Evolutionary conservation across 2,888 invertebrate species (phyloP).

Genomic region (Ectemnius continuus): DNA sequence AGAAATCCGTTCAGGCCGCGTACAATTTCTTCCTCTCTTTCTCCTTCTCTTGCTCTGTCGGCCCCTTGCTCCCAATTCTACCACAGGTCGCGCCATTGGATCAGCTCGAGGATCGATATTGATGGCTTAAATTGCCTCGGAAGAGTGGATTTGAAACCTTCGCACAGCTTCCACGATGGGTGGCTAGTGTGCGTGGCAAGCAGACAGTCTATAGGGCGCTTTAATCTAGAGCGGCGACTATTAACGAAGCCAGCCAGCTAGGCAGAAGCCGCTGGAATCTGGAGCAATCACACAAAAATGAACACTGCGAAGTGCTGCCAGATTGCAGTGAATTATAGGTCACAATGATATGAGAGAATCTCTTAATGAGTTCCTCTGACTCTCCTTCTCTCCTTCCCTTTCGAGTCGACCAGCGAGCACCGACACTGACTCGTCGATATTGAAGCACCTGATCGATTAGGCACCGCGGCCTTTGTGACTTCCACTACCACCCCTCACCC

Average conservation of each 20-base stretch:
- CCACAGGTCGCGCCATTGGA: conserved; percentile 1
- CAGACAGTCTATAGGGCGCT: neutral
- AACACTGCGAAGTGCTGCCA: conserved; percentile 1
- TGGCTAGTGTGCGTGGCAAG: neutral
- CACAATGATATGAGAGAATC: conserved; percentile 29
- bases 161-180: neutral
- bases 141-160: too few species aligned
- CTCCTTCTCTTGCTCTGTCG: too few species aligned
- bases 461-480: conserved; percentile 37
- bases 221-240: neutral
- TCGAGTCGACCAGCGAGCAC: neutral
- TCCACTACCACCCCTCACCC: conserved; percentile 17
- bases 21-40: neutral
- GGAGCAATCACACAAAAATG: conserved; percentile 4
- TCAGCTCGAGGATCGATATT: neutral
- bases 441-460: conserved; percentile 42
- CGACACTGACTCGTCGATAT: conserved; percentile 20
- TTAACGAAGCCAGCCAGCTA: neutral
- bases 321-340: conserved; percentile 27
- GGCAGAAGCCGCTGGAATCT: neutral
- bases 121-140: neutral
- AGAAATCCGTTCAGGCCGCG: neutral
- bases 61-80: too few species aligned
- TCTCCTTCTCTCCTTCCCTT: neutral
- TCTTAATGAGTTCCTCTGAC: conserved; percentile 34